Conservation (phyloP, 1,140 invertebrate genomes). For the Macrostomum lignano region DNA sequence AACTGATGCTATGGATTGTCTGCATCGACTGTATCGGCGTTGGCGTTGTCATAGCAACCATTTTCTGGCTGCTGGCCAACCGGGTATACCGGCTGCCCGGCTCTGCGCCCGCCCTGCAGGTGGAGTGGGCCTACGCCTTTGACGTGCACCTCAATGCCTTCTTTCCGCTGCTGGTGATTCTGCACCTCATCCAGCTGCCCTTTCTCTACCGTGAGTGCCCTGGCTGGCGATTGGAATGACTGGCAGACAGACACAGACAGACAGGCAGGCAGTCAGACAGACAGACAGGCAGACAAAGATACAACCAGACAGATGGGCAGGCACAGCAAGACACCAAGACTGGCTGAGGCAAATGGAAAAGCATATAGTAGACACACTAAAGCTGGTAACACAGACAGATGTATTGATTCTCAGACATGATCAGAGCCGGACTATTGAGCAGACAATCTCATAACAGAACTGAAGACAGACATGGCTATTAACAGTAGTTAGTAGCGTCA, state of each 20-base stretch:
- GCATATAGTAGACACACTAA: too few relatives aligned
- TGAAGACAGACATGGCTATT: too few relatives aligned
- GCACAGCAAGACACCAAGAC: too few relatives aligned
- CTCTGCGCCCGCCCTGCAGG: conserved; percentile 34
- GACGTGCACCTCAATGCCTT: conserved; percentile 95
- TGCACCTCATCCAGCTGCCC: conserved; percentile 67
- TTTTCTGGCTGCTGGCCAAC: conserved; percentile 39
- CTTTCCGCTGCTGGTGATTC: conserved; percentile 65
- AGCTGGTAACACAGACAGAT: too few relatives aligned
- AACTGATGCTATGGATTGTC: conserved; percentile 64
- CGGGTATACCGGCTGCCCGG: not conserved
- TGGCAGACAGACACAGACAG: too few relatives aligned
- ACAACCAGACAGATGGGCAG: too few relatives aligned
- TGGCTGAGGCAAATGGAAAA: too few relatives aligned
- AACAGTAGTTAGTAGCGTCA: too few relatives aligned
- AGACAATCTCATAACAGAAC: too few relatives aligned
- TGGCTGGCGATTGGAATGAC: not conserved
- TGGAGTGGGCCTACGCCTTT: conserved; percentile 95
- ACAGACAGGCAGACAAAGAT: too few relatives aligned
- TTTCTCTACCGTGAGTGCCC: conserved; percentile 47
- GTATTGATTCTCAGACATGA: not conserved
- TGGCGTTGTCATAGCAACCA: conserved; percentile 55
- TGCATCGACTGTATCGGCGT: conserved; percentile 72
- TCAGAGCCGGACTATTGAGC: not conserved
- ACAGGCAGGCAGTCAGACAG: too few relatives aligned